Percentiles rank a stretch among this genome's conserved stretches.
Conservation (phyloP, 2,113 vertebrate genomes). For the Deroptyus accipitrinus region DNA sequence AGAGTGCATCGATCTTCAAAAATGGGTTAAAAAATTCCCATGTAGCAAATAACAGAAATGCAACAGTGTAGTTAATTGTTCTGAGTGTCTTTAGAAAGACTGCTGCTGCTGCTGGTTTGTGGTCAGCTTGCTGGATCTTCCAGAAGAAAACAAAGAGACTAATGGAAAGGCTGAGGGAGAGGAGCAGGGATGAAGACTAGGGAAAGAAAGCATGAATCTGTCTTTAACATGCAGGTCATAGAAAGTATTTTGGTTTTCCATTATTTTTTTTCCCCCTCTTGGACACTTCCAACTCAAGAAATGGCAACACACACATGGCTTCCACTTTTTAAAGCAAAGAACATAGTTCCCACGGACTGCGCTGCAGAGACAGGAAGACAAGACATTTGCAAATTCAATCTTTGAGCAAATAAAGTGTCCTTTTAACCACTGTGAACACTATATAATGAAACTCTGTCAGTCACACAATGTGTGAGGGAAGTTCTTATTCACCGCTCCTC, state of each 20-base stretch:
- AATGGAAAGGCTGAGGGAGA: neutral
- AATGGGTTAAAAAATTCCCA: neutral
- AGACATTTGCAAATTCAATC: neutral
- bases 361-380: conserved; percentile 31
- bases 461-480: fast-evolving
- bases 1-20: neutral
- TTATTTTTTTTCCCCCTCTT: neutral
- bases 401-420: neutral
- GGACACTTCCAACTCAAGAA: conserved; percentile 41
- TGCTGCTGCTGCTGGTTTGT: conserved; percentile 18
- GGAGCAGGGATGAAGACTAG: neutral
- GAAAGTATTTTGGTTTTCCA: neutral
- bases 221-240: conserved; percentile 58
- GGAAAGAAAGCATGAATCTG: neutral
- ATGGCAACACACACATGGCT: conserved; percentile 26
- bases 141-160: neutral
- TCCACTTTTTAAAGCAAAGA: conserved; percentile 17
- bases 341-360: neutral
- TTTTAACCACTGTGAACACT: neutral
- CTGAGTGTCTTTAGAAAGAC: neutral
- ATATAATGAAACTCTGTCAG: neutral
- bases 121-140: conserved; percentile 42
- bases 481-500: neutral
- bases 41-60: neutral
- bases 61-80: neutral